Conservation (phyloP, 2,888 invertebrate genomes). For the Melinaea marsaeus region DNA sequence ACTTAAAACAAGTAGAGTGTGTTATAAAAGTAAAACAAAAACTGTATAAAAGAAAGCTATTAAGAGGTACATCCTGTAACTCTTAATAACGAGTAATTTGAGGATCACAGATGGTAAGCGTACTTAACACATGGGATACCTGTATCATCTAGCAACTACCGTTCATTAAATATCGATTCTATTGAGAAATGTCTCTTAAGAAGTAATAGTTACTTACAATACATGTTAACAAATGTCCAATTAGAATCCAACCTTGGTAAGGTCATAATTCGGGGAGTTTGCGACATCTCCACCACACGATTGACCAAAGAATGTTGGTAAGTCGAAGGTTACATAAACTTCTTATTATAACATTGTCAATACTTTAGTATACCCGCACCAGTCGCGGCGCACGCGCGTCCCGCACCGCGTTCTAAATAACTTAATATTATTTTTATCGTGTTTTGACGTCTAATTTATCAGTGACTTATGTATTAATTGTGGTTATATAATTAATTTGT, state of each 20-base stretch:
- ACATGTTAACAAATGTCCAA: background rate
- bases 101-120: background rate
- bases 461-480: constrained; percentile 42
- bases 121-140: background rate
- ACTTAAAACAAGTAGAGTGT: too few relatives aligned
- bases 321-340: constrained; percentile 72
- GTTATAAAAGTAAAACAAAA: too few relatives aligned
- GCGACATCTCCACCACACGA: constrained; percentile 61
- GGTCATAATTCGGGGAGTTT: constrained; percentile 52
- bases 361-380: constrained; percentile 61
- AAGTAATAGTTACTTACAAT: background rate
- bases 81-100: background rate
- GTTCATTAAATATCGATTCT: background rate
- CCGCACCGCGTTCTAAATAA: constrained; percentile 38
- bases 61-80: background rate
- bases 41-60: background rate
- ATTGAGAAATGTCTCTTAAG: too few relatives aligned
- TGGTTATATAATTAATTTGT: constrained; percentile 25
- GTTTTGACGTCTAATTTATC: constrained; percentile 19
- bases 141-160: background rate
- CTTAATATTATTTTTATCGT: constrained; percentile 29
- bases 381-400: constrained; percentile 61
- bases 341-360: constrained; percentile 56
- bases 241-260: constrained; percentile 49
- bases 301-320: constrained; percentile 71